Base-by-base conservation (phyloP, 1,140 invertebrate species). In the Conus betulinus region DNA sequence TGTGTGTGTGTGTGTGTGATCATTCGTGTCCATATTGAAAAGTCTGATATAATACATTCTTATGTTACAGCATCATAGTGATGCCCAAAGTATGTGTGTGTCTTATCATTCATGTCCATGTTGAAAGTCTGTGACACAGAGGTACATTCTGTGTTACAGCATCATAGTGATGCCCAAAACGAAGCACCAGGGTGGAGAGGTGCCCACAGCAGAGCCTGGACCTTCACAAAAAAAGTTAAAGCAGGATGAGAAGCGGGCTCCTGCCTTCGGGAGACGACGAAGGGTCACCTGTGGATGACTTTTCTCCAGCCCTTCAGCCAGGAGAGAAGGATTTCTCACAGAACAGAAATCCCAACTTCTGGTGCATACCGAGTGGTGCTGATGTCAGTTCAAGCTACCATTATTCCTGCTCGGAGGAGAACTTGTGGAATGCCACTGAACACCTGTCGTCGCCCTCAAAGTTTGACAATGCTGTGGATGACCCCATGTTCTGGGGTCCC, bases 401-500 rank as follows among this genome's bases (percentile, higher is more conserved):
- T 63, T 63, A 0, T 20, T 63, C 60, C 60, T 27, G 25, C 10
- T 39, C 39, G 39, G 39, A 39, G 39, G 51, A 23, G 13, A 81
- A 15, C 15, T 78, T 81, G 17, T 81, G 79, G 79, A 25, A 53
- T 23, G 51, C 25, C 57, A 11, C 81, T 51, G 53, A 87, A 74
- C 74, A 57, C 20, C 7, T 53, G 15, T 83, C 82, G 55, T 8
- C 20, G 20, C 52, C 52, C 20, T 23, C 23, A 5, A 87, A 27
- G 13, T 78, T 78, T 78, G 85, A 87, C 71, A 60, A 85, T 20
- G 52, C 71, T 7, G 85, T 87, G 15, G 85, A 88, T 76, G 90
- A 89, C 60, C 87, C 88, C 20, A 53, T 88, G 15, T 91, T 91
- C 57, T 93, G 91, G 91, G 95, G 95, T 0, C 95, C 95, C 1